Evolutionary conservation across 2,888 invertebrate species (phyloP), one percentile per base, ranked within the genome.

Genomic region (Muschampia plurimacula): DNA sequence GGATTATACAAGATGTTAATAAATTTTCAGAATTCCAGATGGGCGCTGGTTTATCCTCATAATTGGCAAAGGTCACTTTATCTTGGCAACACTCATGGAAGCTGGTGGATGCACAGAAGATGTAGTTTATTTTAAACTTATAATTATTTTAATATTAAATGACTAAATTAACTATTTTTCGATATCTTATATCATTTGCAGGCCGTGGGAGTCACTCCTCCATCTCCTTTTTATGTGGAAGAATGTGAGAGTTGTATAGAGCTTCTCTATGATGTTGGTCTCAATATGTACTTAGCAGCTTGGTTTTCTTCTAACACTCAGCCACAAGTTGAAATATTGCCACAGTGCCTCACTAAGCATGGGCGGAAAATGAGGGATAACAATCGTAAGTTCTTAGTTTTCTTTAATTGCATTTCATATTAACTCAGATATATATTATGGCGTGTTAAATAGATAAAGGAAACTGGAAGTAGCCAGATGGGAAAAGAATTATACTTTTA

Each of bases 211-310:
- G 90, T 95, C 63, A 95, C 95, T 49, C 96, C 96, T 0, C 97
- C 98, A 0, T 97, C 97, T 74, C 96, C 97, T 0, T 97, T 98
- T 88, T 98, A 98, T 81, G 97, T 98, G 0, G 98, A 98, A 89
- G 98, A 98, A 88, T 98, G 97, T 67, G 97, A 97, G 86, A 97
- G 97, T 76, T 98, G 98, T 2, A 87, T 98, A 3, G 96, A 97
- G 67, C 96, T 97, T 77, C 92, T 98, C 0, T 96, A 96, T 80
- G 97, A 97, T 77, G 96, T 97, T 13, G 97, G 97, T 4, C 94
- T 98, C 28, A 95, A 97, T 75, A 96, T 96, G 77, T 91, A 97
- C 67, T 95, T 97, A 10, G 95, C 95, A 57, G 95, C 96, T 10
- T 96, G 97, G 96, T 94, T 97, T 75, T 85, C 95, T 0, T 95